Evolutionary conservation across 2,797 vertebrate species (phyloP).

Genomic region (Todus mexicanus): DNA sequence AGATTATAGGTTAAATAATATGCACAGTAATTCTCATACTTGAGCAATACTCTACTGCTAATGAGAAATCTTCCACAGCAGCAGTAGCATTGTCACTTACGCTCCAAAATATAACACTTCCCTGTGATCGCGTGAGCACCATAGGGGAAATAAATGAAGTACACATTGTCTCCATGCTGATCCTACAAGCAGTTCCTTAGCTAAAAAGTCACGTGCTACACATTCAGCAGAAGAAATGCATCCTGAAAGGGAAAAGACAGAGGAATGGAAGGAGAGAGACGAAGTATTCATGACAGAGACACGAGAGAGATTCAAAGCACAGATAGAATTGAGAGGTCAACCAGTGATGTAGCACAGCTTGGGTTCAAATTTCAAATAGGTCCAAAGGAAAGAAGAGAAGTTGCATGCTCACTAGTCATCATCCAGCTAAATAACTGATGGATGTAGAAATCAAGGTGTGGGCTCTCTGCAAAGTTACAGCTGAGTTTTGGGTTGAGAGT

Average conservation of each 20-base stretch:
- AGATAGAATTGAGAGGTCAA: not conserved
- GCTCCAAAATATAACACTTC: not conserved
- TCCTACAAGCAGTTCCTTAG: not conserved
- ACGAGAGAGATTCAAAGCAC: not conserved
- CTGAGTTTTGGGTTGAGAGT: not conserved
- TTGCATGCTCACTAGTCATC: not conserved
- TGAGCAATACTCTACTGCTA: not conserved
- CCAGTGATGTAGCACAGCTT: accelerated
- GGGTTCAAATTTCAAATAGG: not conserved
- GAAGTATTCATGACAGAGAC: not conserved
- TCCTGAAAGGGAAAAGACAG: not conserved
- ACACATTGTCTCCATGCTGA: not conserved
- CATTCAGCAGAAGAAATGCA: not conserved
- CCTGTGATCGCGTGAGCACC: accelerated
- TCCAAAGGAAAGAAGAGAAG: not conserved
- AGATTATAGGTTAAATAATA: not conserved
- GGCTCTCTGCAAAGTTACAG: not conserved
- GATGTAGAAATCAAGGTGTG: accelerated
- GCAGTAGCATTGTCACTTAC: not conserved
- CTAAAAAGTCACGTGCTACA: not conserved
- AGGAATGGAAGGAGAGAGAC: not conserved
- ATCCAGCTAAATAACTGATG: not conserved
- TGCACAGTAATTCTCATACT: not conserved
- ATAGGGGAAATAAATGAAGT: not conserved
- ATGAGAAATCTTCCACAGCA: not conserved